Evolutionary conservation across 2,888 invertebrate genomes (phyloP).

Genomic region (Mythimna ferrago): DNA sequence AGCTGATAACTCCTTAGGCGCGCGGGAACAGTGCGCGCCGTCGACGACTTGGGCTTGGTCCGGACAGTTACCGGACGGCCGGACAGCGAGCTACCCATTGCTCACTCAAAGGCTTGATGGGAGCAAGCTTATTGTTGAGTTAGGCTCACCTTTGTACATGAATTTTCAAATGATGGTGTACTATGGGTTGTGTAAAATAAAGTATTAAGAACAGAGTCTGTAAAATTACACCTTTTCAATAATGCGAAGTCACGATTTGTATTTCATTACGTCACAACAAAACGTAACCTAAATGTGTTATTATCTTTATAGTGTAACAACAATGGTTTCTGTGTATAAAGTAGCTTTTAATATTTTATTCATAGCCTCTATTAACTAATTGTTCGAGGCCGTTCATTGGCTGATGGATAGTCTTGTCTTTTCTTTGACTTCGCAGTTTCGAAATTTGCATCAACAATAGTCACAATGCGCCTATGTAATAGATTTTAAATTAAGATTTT

Average conservation of each 20-base stretch:
- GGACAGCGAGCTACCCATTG: no score
- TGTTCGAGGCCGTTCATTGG: conserved; percentile 48
- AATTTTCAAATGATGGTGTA: no score
- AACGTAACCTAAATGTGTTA: conserved; percentile 55
- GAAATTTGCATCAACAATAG: conserved; percentile 51
- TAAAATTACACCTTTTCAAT: not conserved
- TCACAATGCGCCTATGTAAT: conserved; percentile 21
- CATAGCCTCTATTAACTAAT: conserved; percentile 60
- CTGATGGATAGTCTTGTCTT: conserved; percentile 52
- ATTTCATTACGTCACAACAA: not conserved
- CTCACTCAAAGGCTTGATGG: no score
- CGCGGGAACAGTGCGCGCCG: no score
- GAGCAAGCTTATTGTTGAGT: no score
- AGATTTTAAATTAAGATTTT: conserved; percentile 52
- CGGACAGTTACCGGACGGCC: no score
- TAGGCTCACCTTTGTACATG: no score
- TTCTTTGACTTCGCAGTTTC: conserved; percentile 41
- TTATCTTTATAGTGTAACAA: conserved; percentile 48
- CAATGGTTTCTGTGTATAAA: conserved; percentile 62
- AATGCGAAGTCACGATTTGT: not conserved
- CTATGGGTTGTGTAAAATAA: no score
- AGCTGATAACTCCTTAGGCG: no score
- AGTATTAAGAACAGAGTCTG: no score
- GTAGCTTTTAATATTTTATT: conserved; percentile 68
- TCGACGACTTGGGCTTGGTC: no score